Evolutionary conservation across 1,140 invertebrate genomes (phyloP), one percentile per base, ranked within the genome.

Genomic region (Aphelinus atriplicis): DNA sequence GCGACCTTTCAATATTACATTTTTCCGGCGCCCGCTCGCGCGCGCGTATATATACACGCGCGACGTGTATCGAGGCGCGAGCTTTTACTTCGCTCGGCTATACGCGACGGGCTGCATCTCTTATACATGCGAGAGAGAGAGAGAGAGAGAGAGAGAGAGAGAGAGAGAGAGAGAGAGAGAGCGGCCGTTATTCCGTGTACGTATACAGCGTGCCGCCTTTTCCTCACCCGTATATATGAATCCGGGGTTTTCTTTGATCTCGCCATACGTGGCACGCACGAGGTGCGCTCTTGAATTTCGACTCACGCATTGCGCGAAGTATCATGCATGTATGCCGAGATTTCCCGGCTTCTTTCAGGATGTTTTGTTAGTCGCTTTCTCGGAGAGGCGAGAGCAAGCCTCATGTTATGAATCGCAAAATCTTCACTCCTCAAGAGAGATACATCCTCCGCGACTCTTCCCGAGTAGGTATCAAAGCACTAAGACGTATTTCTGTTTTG

Each of bases 291-390:
- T 71, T 76, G 68, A n/a, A 50, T 71, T 71, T 67, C 77, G 62
- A 56, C 60, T 76, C 77, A 76, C 66, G 78, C 50, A 78, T 58
- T 67, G 42, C 58, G 73, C n/a, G 57, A 7, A 47, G 58, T 77
- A 78, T 80, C 80, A 80, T 78, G 75, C 79, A 80, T 80, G 80
- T 77, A 72, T 61, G 71, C 71, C 50, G 70, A 74, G 78, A 80
- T 80, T 80, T 60, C 6, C 48, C 3, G n/a, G 26, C 26, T 55
- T 2, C 10, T n/a, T 9, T 3, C 1, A 55, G 50, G n/a, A 43
- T 60, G 63, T 67, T 66, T 73, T 55, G 3, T 9, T 48, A 50
- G 47, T 71, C 47, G 47, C 4, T 61, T 53, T 71, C 48, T 10
- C 4, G 7, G 43, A 61, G 6, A 10, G 53, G 55, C n/a, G 42